Conservation (phyloP, 2,113 vertebrate species). For the Bolborhynchus lineola region DNA sequence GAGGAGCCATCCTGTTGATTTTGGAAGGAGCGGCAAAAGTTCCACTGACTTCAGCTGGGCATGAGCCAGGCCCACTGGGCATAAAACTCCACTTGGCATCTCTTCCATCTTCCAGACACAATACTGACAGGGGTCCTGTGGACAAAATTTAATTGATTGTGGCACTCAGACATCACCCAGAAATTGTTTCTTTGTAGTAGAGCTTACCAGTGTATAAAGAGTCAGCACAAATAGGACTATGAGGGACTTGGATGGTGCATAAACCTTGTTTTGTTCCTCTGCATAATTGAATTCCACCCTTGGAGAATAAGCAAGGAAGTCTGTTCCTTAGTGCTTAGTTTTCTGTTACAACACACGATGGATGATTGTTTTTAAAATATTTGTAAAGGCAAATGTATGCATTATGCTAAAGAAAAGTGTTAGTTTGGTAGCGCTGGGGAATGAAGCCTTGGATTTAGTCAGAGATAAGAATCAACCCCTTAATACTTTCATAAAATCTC, state of each 20-base stretch:
- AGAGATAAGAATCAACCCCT: conserved; percentile 14
- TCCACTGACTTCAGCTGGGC: conserved; percentile 33
- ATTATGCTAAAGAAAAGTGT: background rate
- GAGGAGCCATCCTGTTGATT: conserved; percentile 29
- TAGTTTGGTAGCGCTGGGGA: background rate
- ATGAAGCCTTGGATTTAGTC: background rate
- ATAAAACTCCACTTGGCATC: conserved; percentile 8
- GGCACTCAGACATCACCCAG: background rate
- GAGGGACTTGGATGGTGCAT: background rate
- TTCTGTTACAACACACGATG: conserved; percentile 1
- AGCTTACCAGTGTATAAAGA: background rate
- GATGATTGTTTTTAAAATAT: conserved; percentile 1
- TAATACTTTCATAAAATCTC: background rate
- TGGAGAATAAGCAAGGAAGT: conserved; percentile 5
- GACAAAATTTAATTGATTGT: conserved; percentile 1
- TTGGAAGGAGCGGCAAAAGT: conserved; percentile 26
- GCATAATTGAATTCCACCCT: background rate
- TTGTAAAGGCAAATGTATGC: background rate
- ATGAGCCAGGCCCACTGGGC: background rate
- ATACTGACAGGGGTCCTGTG: conserved; percentile 3
- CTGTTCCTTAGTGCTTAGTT: background rate
- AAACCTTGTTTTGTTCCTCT: conserved; percentile 17
- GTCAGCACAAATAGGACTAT: background rate
- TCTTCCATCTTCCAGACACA: background rate
- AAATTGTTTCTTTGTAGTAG: background rate